phyloP scores from a whole-genome alignment of 2,797 vertebrate species.

The Potorous gilbertii region DNA sequence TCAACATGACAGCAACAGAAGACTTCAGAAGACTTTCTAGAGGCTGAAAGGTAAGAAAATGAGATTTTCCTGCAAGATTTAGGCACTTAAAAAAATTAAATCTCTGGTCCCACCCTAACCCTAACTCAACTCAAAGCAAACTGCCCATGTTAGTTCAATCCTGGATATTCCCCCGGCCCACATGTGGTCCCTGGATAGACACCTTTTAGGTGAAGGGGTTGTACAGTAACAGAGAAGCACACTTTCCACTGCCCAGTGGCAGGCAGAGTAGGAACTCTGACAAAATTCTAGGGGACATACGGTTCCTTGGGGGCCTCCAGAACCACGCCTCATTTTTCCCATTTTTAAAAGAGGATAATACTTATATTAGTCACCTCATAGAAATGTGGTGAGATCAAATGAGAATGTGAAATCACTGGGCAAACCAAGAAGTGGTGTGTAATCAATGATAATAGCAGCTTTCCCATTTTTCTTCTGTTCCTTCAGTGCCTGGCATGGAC shows the following conservation, averaged over 20 bases:
- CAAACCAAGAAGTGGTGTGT: background rate
- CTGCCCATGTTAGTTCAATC: background rate
- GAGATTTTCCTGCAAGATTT: background rate
- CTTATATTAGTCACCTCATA: background rate
- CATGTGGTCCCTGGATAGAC: background rate
- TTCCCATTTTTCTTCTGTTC: background rate
- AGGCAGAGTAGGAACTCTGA: background rate
- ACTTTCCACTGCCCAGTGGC: background rate
- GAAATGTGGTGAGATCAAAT: background rate
- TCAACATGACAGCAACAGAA: background rate
- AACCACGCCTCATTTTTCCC: background rate
- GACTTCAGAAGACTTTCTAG: background rate
- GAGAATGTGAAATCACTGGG: background rate
- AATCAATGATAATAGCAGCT: background rate
- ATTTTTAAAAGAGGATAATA: background rate
- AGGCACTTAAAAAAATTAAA: background rate
- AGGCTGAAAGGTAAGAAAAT: background rate
- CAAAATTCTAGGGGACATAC: background rate
- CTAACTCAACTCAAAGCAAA: background rate
- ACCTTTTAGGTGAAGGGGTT: background rate
- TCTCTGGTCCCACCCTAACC: background rate
- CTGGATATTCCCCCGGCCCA: background rate
- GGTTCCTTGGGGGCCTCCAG: background rate
- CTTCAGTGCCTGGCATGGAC: background rate
- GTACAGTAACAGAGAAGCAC: background rate